These are phyloP conservation scores for Leptinotarsa rubiginosa DNA, from an alignment of 2,888 invertebrate genomes.

Conservation along the genomic window DNA sequence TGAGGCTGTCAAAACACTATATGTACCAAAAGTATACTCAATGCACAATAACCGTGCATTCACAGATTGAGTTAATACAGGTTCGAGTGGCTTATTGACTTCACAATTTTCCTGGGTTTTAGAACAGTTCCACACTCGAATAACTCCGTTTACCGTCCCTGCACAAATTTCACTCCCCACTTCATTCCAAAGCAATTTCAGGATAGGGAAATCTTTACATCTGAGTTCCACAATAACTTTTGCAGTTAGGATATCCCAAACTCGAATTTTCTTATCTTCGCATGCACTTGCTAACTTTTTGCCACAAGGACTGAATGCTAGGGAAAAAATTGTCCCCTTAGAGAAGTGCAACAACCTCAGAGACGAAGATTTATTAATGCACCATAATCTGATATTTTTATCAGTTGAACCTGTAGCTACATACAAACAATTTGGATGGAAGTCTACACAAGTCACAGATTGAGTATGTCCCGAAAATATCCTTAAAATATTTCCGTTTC, in stretches of 20 bases:
- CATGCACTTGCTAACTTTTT: constrained; percentile 87
- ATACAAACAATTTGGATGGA: constrained; percentile 93
- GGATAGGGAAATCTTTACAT: constrained; percentile 74
- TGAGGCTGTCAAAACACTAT: constrained; percentile 49
- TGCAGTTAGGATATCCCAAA: constrained; percentile 80
- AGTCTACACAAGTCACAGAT: constrained; percentile 88
- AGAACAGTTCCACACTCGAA: constrained; percentile 74
- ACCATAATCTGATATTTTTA: constrained; percentile 89
- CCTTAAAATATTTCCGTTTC: constrained; percentile 84
- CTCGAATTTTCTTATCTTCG: constrained; percentile 77
- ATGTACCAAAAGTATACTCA: constrained; percentile 57
- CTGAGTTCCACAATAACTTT: constrained; percentile 74
- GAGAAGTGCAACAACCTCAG: constrained; percentile 85
- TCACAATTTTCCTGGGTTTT: constrained; percentile 40
- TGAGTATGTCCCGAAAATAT: constrained; percentile 89
- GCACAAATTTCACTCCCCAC: constrained; percentile 75
- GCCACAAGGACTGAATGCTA: constrained; percentile 89
- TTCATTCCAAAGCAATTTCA: constrained; percentile 73
- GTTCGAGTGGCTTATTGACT: constrained; percentile 47
- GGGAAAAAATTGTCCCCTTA: constrained; percentile 77
- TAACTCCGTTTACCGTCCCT: constrained; percentile 74
- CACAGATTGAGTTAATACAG: constrained; percentile 46
- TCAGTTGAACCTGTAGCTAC: constrained; percentile 93
- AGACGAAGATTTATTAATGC: constrained; percentile 82
- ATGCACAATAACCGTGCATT: constrained; percentile 54